A percentile compares a stretch with the other conserved stretches of the same genome.
These are phyloP conservation scores for Percopsis omiscomaycus DNA, from an alignment of 2,797 vertebrate species.

Conservation along the genomic window DNA sequence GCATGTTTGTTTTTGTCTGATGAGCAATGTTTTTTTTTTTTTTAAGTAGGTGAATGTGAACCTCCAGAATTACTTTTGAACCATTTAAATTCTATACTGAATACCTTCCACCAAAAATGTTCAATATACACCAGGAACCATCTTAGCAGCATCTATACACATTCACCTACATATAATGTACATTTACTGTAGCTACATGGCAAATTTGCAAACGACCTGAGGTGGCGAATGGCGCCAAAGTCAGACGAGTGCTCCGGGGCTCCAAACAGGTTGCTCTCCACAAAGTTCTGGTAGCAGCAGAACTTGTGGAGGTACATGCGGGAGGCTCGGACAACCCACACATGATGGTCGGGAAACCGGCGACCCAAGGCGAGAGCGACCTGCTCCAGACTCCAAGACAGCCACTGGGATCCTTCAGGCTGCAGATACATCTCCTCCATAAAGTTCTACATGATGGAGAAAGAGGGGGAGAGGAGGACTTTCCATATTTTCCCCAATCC, in stretches of 20 bases:
- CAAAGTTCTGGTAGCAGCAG: slow-evolving; percentile 96
- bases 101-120: too few species aligned
- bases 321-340: slow-evolving; percentile 93
- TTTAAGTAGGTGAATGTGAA: too few species aligned
- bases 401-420: slow-evolving; percentile 88
- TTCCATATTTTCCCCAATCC: too few species aligned
- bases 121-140: too few species aligned
- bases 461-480: slow-evolving; percentile 13
- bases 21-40: too few species aligned
- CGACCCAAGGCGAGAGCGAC: slow-evolving; percentile 80
- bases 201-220: slow-evolving; percentile 65
- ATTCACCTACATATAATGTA: too few species aligned
- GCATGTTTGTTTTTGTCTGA: too few species aligned
- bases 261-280: slow-evolving; percentile 94
- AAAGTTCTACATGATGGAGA: slow-evolving; percentile 82
- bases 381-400: slow-evolving; percentile 91
- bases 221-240: slow-evolving; percentile 85
- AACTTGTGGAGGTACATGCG: slow-evolving; percentile 96
- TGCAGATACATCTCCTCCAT: slow-evolving; percentile 88
- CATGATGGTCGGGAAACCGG: slow-evolving; percentile 83
- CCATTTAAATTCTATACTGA: too few species aligned
- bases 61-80: too few species aligned
- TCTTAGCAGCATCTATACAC: too few species aligned
- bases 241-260: slow-evolving; percentile 86
- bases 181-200: too few species aligned